phyloP scores from a whole-genome alignment of 2,113 vertebrate genomes.

The Eclectus roratus region DNA sequence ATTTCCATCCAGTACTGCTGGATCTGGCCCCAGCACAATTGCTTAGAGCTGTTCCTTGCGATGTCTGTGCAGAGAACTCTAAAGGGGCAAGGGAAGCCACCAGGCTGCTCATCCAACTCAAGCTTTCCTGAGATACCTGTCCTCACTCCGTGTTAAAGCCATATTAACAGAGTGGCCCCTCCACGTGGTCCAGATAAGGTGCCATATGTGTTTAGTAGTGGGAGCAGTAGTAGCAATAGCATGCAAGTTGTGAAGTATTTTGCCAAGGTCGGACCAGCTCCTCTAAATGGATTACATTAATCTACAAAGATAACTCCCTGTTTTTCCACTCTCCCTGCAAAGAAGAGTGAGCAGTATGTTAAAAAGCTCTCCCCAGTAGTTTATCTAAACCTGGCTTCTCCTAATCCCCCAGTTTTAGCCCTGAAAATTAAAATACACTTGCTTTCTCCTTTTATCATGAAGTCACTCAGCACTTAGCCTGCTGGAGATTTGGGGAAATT shows the following conservation, averaged over 20 bases:
- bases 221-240: not conserved
- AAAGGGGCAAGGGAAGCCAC: not conserved
- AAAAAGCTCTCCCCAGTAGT: not conserved
- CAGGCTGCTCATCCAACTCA: not conserved
- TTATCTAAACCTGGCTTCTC: not conserved
- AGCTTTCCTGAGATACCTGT: not conserved
- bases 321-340: not conserved
- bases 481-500: not conserved
- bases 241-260: not conserved
- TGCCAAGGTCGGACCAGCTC: not conserved
- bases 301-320: not conserved
- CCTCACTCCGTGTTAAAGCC: not conserved
- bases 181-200: not conserved
- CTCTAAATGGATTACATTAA: not conserved
- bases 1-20: not conserved
- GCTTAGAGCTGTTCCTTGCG: fast-evolving
- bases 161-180: not conserved
- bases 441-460: not conserved
- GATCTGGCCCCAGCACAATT: not conserved
- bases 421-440: slow-evolving; percentile 1
- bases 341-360: not conserved
- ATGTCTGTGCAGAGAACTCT: not conserved
- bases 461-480: not conserved
- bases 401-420: not conserved
- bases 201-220: not conserved